Base-by-base conservation (phyloP, 2,113 vertebrate genomes). In the Copsychus sechellarum region DNA sequence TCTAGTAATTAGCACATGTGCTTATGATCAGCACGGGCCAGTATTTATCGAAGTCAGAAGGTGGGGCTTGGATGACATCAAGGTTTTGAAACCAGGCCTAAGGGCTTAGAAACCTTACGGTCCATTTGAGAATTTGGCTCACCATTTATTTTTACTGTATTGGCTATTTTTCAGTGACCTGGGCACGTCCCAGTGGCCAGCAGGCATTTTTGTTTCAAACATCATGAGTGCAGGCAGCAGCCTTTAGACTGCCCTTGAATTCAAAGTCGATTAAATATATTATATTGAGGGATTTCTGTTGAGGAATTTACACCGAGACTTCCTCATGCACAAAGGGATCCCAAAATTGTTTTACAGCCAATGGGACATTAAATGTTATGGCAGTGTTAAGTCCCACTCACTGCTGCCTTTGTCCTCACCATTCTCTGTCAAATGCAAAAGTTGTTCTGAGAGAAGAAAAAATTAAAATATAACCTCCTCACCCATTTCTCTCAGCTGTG, bases 181-280 rank as follows among this genome's bases (percentile, higher is more conserved):
- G 67, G 71, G 51, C 61, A 48, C 0, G 7, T 95, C 92, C 90
- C 92, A 48, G 60, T 3, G 69, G 74, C 47, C 67, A 34, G 71
- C 73, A 67, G 51, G 64, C 40, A 13, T 29, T 94, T 74, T 22
- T 15, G 3, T n/a, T 81, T 28, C 50, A 25, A 34, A 29, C 24
- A 16, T 5, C 47, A 18, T 29, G 81, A 87, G 40, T 28, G 34
- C 74, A 80, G 77, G 21, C 12, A 76, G 81, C 12, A 82, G 38
- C 31, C 57, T 93, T 90, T 64, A 26, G 60, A 81, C 69, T 81
- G 72, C 84, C 76, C 90, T 95, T 95, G 88, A 86, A 81, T 74
- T 88, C 67, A 69, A 83, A 92, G 88, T 88, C 5, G 0, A 21
- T 74, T 72, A 92, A 92, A 82, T 93, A 60, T 6, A 66, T 61